phyloP scores from a whole-genome alignment of 2,113 vertebrate genomes.

The Ranitomeya variabilis region DNA sequence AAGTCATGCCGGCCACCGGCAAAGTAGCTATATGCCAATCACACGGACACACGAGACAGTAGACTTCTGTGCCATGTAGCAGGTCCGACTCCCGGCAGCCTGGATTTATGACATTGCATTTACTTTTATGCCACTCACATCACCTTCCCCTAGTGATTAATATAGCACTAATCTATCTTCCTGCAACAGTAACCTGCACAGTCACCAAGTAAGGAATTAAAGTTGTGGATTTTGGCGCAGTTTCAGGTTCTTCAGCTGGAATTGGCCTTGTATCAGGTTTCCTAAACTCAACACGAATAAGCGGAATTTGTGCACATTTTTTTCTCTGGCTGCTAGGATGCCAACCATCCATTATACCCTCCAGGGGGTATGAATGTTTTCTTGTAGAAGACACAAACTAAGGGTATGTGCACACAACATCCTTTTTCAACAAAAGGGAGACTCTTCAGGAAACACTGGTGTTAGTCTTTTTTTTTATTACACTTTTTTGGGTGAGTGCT shows the following conservation, averaged over 20 bases:
- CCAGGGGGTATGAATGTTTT: not conserved
- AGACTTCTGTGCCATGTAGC: not conserved
- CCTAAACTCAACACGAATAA: not conserved
- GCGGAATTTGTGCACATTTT: constrained; percentile 19
- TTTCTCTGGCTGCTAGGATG: constrained; percentile 14
- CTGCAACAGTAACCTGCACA: constrained; percentile 8
- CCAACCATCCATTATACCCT: not conserved
- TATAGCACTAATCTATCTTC: not conserved
- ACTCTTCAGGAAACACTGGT: no score
- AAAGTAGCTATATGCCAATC: not conserved
- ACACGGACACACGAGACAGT: not conserved
- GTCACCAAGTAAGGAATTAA: constrained; percentile 39
- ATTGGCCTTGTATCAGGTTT: constrained; percentile 8
- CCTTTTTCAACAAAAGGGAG: no score
- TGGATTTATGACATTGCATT: constrained; percentile 6
- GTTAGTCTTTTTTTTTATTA: no score
- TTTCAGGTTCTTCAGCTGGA: not conserved
- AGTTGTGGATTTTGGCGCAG: constrained; percentile 12
- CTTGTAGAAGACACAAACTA: not conserved
- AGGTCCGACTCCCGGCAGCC: not conserved
- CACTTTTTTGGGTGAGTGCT: no score
- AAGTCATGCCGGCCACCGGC: not conserved
- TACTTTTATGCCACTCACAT: not conserved
- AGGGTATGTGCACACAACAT: not conserved
- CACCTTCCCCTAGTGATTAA: not conserved